Percentiles rank a stretch among this genome's conserved stretches.
Evolutionary conservation across 1,140 invertebrate species (phyloP).

Genomic region (Hylaeus volcanicus): DNA sequence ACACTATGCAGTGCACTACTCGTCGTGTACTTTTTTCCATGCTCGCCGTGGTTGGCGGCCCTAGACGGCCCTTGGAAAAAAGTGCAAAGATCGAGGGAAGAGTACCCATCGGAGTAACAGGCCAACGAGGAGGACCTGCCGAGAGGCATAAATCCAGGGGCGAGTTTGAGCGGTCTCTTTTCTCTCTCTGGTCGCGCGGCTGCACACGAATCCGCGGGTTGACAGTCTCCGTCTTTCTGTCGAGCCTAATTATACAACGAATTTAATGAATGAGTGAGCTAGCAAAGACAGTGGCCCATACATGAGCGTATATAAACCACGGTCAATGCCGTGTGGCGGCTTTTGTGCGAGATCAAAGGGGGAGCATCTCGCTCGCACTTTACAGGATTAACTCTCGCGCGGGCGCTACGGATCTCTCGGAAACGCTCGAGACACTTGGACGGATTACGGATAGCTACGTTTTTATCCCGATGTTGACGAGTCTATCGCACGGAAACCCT

Average conservation of each 20-base stretch:
- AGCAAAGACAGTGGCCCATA: conserved; percentile 78
- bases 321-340: conserved; percentile 80
- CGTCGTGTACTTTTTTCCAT: too few relatives aligned
- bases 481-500: background rate
- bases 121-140: background rate
- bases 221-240: conserved; percentile 42
- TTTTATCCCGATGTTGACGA: conserved; percentile 39
- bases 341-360: conserved; percentile 78
- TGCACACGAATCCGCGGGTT: conserved; percentile 31
- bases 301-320: conserved; percentile 78
- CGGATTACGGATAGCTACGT: conserved; percentile 49
- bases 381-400: conserved; percentile 54
- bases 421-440: conserved; percentile 41
- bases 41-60: background rate
- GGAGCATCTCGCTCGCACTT: conserved; percentile 62
- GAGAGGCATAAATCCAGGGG: conserved; percentile 17
- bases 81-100: background rate
- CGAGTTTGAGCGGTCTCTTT: conserved; percentile 20
- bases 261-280: conserved; percentile 81
- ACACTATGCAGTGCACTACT: too few relatives aligned
- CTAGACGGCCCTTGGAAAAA: conserved; percentile 1
- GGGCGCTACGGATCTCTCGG: conserved; percentile 31
- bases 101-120: conserved; percentile 25
- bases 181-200: conserved; percentile 1
- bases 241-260: conserved; percentile 80